Percentiles rank a stretch among this genome's conserved stretches.
These are phyloP conservation scores for Pogonophryne albipinna DNA, from an alignment of 2,797 vertebrate genomes.

Conservation along the genomic window DNA sequence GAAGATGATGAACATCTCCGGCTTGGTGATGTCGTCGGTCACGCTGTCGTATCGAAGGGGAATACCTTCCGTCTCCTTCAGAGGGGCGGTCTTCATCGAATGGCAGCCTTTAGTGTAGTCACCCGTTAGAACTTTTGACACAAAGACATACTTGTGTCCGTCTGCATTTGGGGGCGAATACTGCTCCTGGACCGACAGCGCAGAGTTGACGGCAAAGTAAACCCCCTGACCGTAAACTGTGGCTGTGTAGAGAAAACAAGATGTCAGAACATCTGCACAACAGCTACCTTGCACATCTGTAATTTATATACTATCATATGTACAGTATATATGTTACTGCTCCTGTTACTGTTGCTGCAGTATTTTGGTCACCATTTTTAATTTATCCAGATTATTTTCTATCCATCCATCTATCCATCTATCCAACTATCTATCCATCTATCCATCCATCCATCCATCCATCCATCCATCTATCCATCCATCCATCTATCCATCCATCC, in stretches of 20 bases:
- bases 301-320: too few relatives aligned
- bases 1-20: constrained; percentile 92
- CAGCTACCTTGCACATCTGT: too few relatives aligned
- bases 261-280: constrained; percentile 3
- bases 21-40: constrained; percentile 78
- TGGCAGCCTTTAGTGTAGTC: constrained; percentile 80
- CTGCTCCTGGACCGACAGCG: constrained; percentile 84
- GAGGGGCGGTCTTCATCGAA: constrained; percentile 85
- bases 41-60: constrained; percentile 90
- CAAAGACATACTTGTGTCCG: constrained; percentile 89
- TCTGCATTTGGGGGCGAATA: constrained; percentile 86
- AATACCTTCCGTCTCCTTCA: constrained; percentile 66
- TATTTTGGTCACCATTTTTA: too few relatives aligned
- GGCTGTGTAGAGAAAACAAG: constrained; percentile 77
- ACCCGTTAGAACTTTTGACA: constrained; percentile 89
- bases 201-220: constrained; percentile 89
- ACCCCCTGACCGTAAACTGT: constrained; percentile 90
- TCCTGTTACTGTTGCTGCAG: too few relatives aligned
- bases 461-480: too few relatives aligned
- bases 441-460: too few relatives aligned
- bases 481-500: fast-evolving
- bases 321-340: too few relatives aligned
- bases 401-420: too few relatives aligned
- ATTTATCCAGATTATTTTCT: too few relatives aligned
- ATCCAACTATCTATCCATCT: too few relatives aligned